These are phyloP conservation scores for Drosophila lacicola DNA, from an alignment of 2,888 invertebrate genomes.

Conservation along the genomic window DNA sequence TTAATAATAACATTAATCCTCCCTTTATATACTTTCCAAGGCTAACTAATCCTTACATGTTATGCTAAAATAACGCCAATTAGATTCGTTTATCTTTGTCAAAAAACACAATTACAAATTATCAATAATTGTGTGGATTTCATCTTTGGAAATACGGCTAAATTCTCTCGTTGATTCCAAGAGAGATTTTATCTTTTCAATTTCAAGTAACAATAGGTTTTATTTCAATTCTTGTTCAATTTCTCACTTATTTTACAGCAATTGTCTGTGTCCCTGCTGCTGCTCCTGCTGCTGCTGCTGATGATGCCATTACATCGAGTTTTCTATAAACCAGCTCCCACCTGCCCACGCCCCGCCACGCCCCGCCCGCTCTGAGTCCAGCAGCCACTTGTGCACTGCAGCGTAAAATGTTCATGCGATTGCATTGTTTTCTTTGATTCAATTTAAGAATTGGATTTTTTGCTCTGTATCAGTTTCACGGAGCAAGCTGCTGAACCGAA, in stretches of 20 bases:
- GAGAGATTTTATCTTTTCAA: slow-evolving; percentile 33
- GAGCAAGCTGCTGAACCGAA: neutral
- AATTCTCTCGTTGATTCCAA: slow-evolving; percentile 18
- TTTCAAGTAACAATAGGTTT: slow-evolving; percentile 67
- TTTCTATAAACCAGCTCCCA: neutral
- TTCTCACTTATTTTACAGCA: slow-evolving; percentile 59
- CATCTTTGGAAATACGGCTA: slow-evolving; percentile 2
- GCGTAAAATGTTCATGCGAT: slow-evolving; percentile 54
- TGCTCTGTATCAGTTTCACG: neutral
- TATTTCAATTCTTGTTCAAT: slow-evolving; percentile 62
- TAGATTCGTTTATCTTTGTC: slow-evolving; percentile 8
- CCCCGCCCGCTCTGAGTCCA: neutral
- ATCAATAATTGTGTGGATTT: slow-evolving; percentile 5
- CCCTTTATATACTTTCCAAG: neutral
- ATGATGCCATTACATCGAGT: slow-evolving; percentile 14
- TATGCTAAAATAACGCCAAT: neutral
- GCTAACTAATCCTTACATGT: neutral
- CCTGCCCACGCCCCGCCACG: neutral
- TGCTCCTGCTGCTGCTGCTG: slow-evolving; percentile 6
- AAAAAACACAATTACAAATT: slow-evolving; percentile 7
- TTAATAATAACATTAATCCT: neutral
- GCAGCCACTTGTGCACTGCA: slow-evolving; percentile 25
- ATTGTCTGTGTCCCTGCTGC: slow-evolving; percentile 50
- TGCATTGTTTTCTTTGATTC: slow-evolving; percentile 56
- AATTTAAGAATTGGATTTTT: slow-evolving; percentile 39